phyloP scores from a whole-genome alignment of 2,888 invertebrate species.

The Globia sparganii region DNA sequence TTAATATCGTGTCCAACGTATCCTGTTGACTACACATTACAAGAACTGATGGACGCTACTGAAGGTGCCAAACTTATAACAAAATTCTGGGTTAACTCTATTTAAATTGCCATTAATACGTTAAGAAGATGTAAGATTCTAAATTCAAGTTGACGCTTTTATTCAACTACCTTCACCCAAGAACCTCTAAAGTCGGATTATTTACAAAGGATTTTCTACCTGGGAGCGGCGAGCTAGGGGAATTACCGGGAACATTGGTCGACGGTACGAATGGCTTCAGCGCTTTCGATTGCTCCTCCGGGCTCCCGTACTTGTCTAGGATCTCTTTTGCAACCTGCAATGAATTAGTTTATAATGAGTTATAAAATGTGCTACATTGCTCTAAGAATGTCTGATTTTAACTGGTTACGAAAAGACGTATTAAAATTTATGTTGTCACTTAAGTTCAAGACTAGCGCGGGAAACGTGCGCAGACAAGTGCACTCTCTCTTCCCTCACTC shows the following conservation, averaged over 20 bases:
- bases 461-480: not conserved
- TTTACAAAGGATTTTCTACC: conserved; percentile 77
- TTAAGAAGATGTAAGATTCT: not conserved
- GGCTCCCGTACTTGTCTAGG: conserved; percentile 94
- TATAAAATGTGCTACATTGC: not conserved
- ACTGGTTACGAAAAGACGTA: not conserved
- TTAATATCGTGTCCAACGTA: too few relatives aligned
- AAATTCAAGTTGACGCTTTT: not conserved
- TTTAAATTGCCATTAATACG: too few relatives aligned
- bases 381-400: not conserved
- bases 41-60: too few relatives aligned
- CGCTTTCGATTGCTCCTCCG: conserved; percentile 82
- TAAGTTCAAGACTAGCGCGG: not conserved
- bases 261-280: conserved; percentile 83
- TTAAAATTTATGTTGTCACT: not conserved
- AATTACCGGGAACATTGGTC: conserved; percentile 81
- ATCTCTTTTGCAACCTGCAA: conserved; percentile 94
- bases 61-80: too few relatives aligned
- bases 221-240: conserved; percentile 76
- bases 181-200: conserved; percentile 47
- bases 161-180: not conserved
- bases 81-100: too few relatives aligned
- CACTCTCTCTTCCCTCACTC: not conserved
- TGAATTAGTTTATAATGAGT: conserved; percentile 19
- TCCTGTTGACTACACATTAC: too few relatives aligned